phyloP scores from a whole-genome alignment of 1,140 invertebrate species.

The Leptopilina clavipes region DNA sequence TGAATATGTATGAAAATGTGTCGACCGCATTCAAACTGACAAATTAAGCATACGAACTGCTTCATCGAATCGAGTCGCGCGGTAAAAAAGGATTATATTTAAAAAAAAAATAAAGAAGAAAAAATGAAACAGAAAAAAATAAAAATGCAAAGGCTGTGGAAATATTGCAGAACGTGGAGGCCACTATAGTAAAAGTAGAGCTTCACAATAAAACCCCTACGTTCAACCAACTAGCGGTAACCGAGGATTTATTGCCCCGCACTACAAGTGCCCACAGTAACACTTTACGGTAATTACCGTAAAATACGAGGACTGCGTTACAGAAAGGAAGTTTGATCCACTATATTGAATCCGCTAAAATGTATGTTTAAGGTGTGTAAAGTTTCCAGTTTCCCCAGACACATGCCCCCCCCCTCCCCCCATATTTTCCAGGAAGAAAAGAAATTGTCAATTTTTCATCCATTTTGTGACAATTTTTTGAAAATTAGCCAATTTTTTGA shows the following conservation, averaged over 20 bases:
- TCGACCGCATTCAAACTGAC: constrained; percentile 43
- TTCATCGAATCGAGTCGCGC: constrained; percentile 42
- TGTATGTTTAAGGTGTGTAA: background rate
- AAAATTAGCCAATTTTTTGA: too few species aligned
- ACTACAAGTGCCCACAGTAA: constrained; percentile 61
- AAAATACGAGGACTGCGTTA: constrained; percentile 65
- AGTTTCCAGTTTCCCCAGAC: too few species aligned
- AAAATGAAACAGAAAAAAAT: constrained; percentile 22
- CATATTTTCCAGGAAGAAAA: too few species aligned
- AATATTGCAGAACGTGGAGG: constrained; percentile 27
- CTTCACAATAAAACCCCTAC: constrained; percentile 48
- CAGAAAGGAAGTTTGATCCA: constrained; percentile 46
- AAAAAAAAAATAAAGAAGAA: too few species aligned
- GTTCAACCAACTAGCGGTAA: constrained; percentile 58
- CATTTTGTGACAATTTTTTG: too few species aligned
- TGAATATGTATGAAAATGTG: constrained; percentile 44
- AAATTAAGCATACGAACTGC: constrained; percentile 43
- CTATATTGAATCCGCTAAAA: constrained; percentile 42
- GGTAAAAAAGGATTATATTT: constrained; percentile 4
- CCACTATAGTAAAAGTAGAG: constrained; percentile 15
- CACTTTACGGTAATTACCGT: constrained; percentile 71
- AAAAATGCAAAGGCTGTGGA: constrained; percentile 43
- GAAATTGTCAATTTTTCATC: too few species aligned
- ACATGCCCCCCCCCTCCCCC: too few species aligned
- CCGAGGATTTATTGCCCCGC: constrained; percentile 68